Base-by-base conservation (phyloP, 2,113 vertebrate genomes). In the Polyodon spathula region DNA sequence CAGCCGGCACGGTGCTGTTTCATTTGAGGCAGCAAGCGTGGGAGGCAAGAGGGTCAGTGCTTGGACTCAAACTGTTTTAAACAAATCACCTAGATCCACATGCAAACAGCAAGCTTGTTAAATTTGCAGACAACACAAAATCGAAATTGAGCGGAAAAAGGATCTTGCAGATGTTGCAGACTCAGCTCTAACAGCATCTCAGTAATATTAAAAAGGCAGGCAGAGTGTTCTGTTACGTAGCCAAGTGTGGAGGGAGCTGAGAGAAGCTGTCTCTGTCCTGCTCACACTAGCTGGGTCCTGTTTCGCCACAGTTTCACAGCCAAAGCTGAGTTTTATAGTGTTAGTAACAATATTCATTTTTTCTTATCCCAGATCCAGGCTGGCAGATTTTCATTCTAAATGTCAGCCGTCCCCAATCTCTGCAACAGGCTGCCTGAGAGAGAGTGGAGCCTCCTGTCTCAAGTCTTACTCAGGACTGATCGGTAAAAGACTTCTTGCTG, bases 391-490 rank as follows among this genome's bases (percentile, higher is more conserved):
- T 76, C 85, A 87, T 51, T 83, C 80, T 59, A 81, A 88, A 2
- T 91, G 89, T 58, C 81, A 79, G 66, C 78, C 84, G 14, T 66
- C 74, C 65, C 74, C 75, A 61, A 56, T 51, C 44, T 76, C 73
- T 58, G 63, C 67, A 51, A 79, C 76, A 59, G 77, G 73, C 54
- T 91, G 89, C 70, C 74, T 73, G 37, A 78, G 73, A 50, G 77
- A 78, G 54, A 78, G 65, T 51, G 72, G 72, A 17, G 77, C 72
- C 53, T 71, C 72, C 16, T 91, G 89, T 73, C 77, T 91, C 40
- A 78, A 80, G 66, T 79, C 89, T 5, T 91, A 91, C 72, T 75
- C 85, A 67, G 85, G 89, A 7, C 76, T 91, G 76, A 87, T 91
- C 54, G 89, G 89, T 91, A 74, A 87, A 82, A 14, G 10, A 27